phyloP scores from a whole-genome alignment of 1,140 invertebrate genomes.

The Lethrus apterus region DNA sequence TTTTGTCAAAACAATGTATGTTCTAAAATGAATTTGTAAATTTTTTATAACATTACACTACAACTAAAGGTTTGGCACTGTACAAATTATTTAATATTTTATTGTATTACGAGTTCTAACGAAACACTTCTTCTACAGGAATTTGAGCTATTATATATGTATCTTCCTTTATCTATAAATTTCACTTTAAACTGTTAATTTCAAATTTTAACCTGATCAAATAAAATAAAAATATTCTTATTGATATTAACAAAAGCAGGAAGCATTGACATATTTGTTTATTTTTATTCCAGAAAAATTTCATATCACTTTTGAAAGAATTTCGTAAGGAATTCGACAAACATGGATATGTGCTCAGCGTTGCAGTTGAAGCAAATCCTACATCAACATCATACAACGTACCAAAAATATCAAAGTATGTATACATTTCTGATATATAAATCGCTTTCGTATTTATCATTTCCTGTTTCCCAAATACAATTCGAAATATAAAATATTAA shows the following conservation, averaged over 20 bases:
- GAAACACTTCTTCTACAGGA: too few species aligned
- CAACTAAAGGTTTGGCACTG: too few species aligned
- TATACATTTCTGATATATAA: neutral
- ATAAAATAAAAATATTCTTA: too few species aligned
- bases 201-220: too few species aligned
- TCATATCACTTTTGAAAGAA: conserved; percentile 26
- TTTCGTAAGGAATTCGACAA: conserved; percentile 22
- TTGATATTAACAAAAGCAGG: too few species aligned
- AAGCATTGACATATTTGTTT: too few species aligned
- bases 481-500: conserved; percentile 20
- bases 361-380: conserved; percentile 25
- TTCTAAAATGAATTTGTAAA: too few species aligned
- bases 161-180: neutral
- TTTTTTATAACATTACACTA: too few species aligned
- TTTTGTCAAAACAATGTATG: too few species aligned
- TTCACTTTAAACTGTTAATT: too few species aligned
- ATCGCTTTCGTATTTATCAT: neutral
- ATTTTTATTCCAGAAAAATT: conserved; percentile 24
- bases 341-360: conserved; percentile 22
- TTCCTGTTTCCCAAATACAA: neutral
- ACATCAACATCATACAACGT: conserved; percentile 71
- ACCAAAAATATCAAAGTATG: conserved; percentile 78
- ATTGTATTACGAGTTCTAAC: neutral
- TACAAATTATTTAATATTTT: neutral
- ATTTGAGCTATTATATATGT: too few species aligned